Evolutionary conservation across 2,888 invertebrate genomes (phyloP), one percentile per base, ranked within the genome.

Genomic region (Noctua janthe): DNA sequence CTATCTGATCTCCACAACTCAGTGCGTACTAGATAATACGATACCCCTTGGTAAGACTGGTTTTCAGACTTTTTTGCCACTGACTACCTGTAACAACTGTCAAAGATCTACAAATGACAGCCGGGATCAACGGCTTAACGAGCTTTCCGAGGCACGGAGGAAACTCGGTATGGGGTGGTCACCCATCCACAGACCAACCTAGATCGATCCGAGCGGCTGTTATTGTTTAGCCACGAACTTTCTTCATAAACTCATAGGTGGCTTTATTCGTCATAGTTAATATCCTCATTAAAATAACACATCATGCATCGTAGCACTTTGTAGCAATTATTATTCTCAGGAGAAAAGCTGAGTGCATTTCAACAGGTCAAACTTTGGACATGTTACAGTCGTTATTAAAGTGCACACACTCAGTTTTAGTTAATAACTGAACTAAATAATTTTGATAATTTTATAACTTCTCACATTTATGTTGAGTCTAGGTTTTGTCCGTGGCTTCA

Each of bases 321-420:
- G 29, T 51, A 66, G 74, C 66, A 80, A 82, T 85, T 72, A 74
- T 66, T 69, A 72, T 59, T 64, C 86, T 74, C 86, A 39, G 47
- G 82, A 77, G 82, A 71, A 82, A 82, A 72, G 71, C 78, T 77
- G 69, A 85, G 82, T 82, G 86, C 74, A 86, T 84, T 86, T 82
- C 72, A 75, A 82, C 78, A 86, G 69, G 72, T 66, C 72, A 66
- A 86, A 86, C 78, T 86, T 84, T 70, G n/a, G 47, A 70, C 83
- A 66, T 72, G 72, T 75, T 86, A 82, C 74, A 74, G 17, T 23
- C 23, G n/a, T 82, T 77, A 73, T 70, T 51, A 69, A 47, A 82
- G 74, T 78, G 64, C 49, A 74, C 23, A 79, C 54, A n/a, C 47
- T 74, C n/a, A 20, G 83, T 75, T 84, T 47, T n/a, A 15, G 49